Evolutionary conservation across 2,797 vertebrate species (phyloP).

Genomic region (Acanthurus lineatus): DNA sequence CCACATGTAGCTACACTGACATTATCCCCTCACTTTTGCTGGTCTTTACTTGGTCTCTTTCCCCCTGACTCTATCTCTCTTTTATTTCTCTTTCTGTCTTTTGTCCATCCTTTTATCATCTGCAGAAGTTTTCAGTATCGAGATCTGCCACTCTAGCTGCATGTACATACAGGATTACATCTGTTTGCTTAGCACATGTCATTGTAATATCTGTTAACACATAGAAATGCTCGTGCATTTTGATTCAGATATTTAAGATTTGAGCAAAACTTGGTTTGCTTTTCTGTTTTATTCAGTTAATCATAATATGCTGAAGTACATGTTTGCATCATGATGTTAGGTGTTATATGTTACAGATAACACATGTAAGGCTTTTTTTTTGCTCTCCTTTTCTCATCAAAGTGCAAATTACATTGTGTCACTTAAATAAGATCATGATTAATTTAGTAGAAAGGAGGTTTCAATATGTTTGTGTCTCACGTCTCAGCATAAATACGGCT

Average conservation of each 20-base stretch:
- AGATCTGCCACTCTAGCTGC: slow-evolving; percentile 3
- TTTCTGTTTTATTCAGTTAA: neutral
- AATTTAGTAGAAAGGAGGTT: slow-evolving; percentile 1
- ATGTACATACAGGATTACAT: slow-evolving; percentile 10
- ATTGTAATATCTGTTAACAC: neutral
- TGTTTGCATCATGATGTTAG: neutral
- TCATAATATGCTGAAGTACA: slow-evolving; percentile 1
- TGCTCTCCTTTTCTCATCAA: neutral
- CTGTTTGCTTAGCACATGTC: neutral
- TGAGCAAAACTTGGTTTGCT: neutral
- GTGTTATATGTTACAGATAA: neutral
- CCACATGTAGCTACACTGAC: slow-evolving; percentile 30
- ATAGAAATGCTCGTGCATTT: slow-evolving; percentile 1
- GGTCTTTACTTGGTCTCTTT: too few species aligned
- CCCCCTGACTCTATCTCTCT: neutral
- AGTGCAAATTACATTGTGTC: neutral
- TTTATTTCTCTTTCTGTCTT: neutral
- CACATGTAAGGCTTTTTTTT: neutral
- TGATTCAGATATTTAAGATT: neutral
- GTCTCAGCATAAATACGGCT: neutral
- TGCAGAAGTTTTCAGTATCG: neutral
- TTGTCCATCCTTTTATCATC: neutral
- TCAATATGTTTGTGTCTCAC: neutral
- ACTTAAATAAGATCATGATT: neutral
- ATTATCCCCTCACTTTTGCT: slow-evolving; percentile 6